Evolutionary conservation across 2,888 invertebrate genomes (phyloP), one percentile per base, ranked within the genome.

Genomic region (Cosmia pyralina): DNA sequence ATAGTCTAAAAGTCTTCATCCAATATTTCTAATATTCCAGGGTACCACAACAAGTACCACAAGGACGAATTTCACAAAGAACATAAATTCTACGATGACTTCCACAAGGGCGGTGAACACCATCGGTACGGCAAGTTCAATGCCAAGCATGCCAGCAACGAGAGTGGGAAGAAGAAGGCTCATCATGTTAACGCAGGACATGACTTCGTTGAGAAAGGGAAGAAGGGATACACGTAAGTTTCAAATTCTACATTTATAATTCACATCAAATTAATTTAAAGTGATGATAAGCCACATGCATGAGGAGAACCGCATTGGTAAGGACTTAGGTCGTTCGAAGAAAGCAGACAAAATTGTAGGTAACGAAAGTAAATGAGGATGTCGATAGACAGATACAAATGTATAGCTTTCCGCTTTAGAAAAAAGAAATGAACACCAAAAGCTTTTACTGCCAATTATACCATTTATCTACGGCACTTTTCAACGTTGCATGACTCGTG

Each of bases 61-160:
- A 97, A 97, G 90, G 98, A 98, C 87, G 98, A 98, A 90, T 98
- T 97, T 93, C 97, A 97, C 90, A 98, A 97, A 88, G 98, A 98
- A 88, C 98, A 98, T 93, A 98, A 97, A 90, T 97, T 98, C 95
- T 98, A 98, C 93, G 98, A 98, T 85, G 97, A 97, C 91, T 97
- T 95, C 91, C 97, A 98, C 92, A 97, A 97, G 91, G 97, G 97
- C 69, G 98, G 98, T 0, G 97, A 97, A 80, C 97, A 97, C 89
- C 97, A 97, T 86, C 97, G 97, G 80, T 97, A 96, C 89, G 98
- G 97, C 34, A 96, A 97, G 87, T 97, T 97, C 92, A 97, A 97
- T 86, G 97, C 97, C 6, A 97, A 97, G 79, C 97, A 97, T 89
- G 97, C 96, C 44, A 96, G 96, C 87, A 96, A 97, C 85, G 97